Evolutionary conservation across 2,888 invertebrate species (phyloP).

Genomic region (Chaetogeoica ovagalla): DNA sequence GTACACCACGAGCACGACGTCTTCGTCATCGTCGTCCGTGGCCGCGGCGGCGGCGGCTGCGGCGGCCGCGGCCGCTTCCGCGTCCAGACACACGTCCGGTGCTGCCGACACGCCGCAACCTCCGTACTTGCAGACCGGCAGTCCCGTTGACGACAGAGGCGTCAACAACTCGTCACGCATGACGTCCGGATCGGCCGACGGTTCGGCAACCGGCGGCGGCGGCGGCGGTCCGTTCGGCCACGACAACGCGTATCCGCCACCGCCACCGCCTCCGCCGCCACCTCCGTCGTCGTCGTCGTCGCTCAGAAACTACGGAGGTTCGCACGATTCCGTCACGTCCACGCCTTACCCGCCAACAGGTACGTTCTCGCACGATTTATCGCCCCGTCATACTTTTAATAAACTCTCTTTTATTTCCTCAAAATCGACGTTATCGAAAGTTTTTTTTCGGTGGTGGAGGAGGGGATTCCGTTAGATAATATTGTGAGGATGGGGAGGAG

Average conservation of each 20-base stretch:
- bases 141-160: constrained; percentile 62
- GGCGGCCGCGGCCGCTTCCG: constrained; percentile 56
- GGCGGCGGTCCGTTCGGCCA: constrained; percentile 53
- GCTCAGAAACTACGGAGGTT: constrained; percentile 40
- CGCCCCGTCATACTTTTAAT: too few relatives aligned
- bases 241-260: constrained; percentile 65
- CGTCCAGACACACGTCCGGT: constrained; percentile 63
- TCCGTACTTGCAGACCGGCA: constrained; percentile 63
- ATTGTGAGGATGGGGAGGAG: too few relatives aligned
- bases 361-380: constrained; percentile 60
- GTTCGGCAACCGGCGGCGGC: constrained; percentile 58
- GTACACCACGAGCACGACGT: constrained; percentile 64
- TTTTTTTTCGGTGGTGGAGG: too few relatives aligned
- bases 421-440: too few relatives aligned
- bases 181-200: constrained; percentile 67
- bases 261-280: constrained; percentile 61
- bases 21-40: constrained; percentile 56
- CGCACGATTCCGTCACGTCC: constrained; percentile 63
- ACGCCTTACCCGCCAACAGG: constrained; percentile 80
- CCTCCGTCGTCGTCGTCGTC: constrained; percentile 72
- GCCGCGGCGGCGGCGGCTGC: constrained; percentile 56
- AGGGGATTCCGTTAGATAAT: too few relatives aligned
- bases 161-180: constrained; percentile 60
- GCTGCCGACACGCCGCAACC: constrained; percentile 60
- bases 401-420: too few relatives aligned